Evolutionary conservation across 2,888 invertebrate genomes (phyloP).

Genomic region (Apamea epomidion): DNA sequence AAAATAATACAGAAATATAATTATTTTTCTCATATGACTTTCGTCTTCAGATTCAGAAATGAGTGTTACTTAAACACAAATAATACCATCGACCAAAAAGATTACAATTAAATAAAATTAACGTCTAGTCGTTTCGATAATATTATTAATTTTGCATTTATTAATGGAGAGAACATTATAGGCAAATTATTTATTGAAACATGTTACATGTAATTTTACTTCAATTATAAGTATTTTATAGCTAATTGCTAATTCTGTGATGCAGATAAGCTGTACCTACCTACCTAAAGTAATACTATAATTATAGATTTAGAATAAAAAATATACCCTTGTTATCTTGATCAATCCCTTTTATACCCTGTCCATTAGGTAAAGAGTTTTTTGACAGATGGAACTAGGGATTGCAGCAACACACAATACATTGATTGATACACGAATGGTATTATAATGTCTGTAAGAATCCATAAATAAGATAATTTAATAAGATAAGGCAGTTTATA

Average conservation of each 20-base stretch:
- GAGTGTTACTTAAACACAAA: not conserved
- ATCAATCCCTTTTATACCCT: no score
- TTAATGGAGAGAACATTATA: not conserved
- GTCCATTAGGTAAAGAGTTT: no score
- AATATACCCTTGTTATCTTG: no score
- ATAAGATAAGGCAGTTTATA: no score
- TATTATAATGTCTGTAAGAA: no score
- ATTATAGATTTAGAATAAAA: not conserved
- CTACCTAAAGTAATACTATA: not conserved
- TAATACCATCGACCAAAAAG: not conserved
- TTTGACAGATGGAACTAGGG: no score
- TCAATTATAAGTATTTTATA: conserved; percentile 2
- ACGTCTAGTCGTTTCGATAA: not conserved
- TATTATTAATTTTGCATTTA: not conserved
- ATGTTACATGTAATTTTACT: not conserved
- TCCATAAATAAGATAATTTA: no score
- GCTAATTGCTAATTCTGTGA: not conserved
- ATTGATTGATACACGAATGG: no score
- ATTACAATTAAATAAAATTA: not conserved
- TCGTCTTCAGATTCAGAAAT: conserved; percentile 6
- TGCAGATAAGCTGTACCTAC: not conserved
- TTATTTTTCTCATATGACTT: not conserved
- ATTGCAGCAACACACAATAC: no score
- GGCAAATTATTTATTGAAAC: conserved; percentile 5
- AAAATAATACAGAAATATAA: not conserved